These are phyloP conservation scores for Heliothis peltigera DNA, from an alignment of 2,888 invertebrate genomes.

Conservation along the genomic window DNA sequence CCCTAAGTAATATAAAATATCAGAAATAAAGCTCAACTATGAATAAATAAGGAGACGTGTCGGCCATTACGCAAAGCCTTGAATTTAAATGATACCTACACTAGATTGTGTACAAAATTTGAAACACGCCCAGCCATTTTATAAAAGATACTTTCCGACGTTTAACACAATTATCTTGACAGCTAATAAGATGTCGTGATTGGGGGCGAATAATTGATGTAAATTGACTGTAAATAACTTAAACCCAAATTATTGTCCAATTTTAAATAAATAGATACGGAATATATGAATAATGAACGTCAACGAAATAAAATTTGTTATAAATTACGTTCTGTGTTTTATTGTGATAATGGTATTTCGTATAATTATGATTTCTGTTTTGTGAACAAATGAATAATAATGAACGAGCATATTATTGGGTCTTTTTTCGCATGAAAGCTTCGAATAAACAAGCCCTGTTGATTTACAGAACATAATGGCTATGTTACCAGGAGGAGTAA, in stretches of 20 bases:
- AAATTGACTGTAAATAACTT: constrained; percentile 60
- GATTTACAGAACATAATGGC: constrained; percentile 26
- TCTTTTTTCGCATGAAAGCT: neutral
- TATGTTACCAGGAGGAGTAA: constrained; percentile 24
- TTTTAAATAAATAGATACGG: constrained; percentile 56
- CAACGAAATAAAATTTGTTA: constrained; percentile 73
- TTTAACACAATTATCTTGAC: constrained; percentile 51
- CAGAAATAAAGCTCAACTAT: constrained; percentile 11
- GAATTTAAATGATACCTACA: constrained; percentile 53
- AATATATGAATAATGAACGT: constrained; percentile 67
- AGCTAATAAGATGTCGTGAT: constrained; percentile 44
- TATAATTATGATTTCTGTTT: neutral
- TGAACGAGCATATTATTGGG: too few relatives aligned
- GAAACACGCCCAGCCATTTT: constrained; percentile 40
- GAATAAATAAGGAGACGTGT: constrained; percentile 40
- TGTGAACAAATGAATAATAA: neutral
- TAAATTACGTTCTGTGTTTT: constrained; percentile 55
- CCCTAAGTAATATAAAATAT: constrained; percentile 7
- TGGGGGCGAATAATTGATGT: constrained; percentile 50
- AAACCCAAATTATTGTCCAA: constrained; percentile 60
- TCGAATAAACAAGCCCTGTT: constrained; percentile 20
- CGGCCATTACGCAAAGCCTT: constrained; percentile 29
- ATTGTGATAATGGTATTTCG: constrained; percentile 15
- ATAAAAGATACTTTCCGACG: constrained; percentile 38
- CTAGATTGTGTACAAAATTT: constrained; percentile 47